These are phyloP conservation scores for Geotrupes spiniger DNA, from an alignment of 2,888 invertebrate species.

Conservation along the genomic window DNA sequence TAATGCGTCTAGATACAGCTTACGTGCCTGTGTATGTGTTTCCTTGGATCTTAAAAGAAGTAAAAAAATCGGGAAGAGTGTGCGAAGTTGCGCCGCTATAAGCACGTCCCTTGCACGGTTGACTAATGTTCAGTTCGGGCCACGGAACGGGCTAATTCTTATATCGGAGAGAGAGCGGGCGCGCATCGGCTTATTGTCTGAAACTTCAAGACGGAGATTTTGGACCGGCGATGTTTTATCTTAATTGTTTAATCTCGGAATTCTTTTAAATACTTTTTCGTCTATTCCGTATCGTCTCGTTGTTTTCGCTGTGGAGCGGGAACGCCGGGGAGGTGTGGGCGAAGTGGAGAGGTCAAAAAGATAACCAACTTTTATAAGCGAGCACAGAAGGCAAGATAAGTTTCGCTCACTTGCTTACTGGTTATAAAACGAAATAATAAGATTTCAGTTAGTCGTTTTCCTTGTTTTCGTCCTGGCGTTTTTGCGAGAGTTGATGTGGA, in stretches of 20 bases:
- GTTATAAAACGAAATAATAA: constrained; percentile 1
- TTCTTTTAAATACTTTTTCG: constrained; percentile 48
- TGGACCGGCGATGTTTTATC: constrained; percentile 38
- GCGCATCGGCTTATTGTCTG: constrained; percentile 33
- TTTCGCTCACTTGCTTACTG: neutral
- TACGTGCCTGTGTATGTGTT: constrained; percentile 18
- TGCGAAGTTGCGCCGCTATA: constrained; percentile 21
- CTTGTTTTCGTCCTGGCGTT: no score
- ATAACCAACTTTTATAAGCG: constrained; percentile 14
- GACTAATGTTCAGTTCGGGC: constrained; percentile 22
- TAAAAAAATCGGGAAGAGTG: constrained; percentile 21
- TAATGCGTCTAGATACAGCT: no score
- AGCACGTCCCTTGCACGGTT: constrained; percentile 26
- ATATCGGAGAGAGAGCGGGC: constrained; percentile 29
- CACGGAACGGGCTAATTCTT: constrained; percentile 25
- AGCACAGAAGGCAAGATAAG: neutral
- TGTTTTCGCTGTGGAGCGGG: constrained; percentile 23
- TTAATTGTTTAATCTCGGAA: constrained; percentile 46
- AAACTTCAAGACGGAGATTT: constrained; percentile 30
- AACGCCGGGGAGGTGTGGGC: constrained; percentile 1
- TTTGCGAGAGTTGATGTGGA: no score
- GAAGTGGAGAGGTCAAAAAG: constrained; percentile 5
- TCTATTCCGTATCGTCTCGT: constrained; percentile 32
- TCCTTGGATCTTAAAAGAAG: constrained; percentile 25
- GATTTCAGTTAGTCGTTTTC: no score